Evolutionary conservation across 1,140 invertebrate species (phyloP).

Genomic region (Tetramorium alpestre): DNA sequence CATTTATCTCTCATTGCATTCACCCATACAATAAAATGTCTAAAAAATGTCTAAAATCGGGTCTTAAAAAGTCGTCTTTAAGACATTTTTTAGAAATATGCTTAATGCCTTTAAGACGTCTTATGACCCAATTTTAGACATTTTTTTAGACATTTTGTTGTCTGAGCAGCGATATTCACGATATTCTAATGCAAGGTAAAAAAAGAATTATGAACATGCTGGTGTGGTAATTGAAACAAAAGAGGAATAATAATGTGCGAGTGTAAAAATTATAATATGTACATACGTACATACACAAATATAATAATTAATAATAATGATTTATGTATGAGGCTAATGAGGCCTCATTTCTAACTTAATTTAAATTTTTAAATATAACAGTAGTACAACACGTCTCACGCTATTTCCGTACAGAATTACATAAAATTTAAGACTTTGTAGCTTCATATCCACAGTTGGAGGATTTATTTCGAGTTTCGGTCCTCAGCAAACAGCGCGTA

Average conservation of each 20-base stretch:
- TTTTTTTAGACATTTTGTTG: no score
- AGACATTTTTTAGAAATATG: no score
- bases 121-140: no score
- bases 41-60: no score
- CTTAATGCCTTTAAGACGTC: no score
- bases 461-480: constrained; percentile 6
- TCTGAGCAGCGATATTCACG: no score
- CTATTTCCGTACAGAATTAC: no score
- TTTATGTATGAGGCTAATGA: background rate
- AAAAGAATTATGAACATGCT: background rate
- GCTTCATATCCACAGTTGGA: background rate
- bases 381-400: background rate
- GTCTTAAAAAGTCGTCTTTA: no score
- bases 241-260: no score
- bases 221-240: background rate
- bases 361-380: background rate
- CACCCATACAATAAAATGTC: no score
- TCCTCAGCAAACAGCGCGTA: background rate
- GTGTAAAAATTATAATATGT: background rate
- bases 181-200: background rate
- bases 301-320: constrained; percentile 1
- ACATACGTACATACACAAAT: background rate
- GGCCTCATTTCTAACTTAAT: background rate
- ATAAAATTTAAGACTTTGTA: background rate
- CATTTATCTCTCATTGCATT: background rate